Conservation (phyloP, 2,113 vertebrate species). For the Ploceus nigricollis region DNA sequence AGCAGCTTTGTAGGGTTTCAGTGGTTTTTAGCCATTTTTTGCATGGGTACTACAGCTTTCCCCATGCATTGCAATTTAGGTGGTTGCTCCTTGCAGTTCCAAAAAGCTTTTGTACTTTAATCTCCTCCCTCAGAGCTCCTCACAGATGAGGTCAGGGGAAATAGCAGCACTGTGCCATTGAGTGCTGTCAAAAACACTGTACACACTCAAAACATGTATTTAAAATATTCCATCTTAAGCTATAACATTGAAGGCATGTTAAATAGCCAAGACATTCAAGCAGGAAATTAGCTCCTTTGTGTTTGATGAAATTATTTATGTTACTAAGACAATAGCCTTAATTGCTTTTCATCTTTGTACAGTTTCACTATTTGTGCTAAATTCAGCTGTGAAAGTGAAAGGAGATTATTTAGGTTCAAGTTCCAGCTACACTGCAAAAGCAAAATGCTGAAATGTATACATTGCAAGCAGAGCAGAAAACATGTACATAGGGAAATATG, state of each 20-base stretch:
- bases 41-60: neutral
- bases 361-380: conserved; percentile 2
- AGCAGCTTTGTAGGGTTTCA: neutral
- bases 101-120: neutral
- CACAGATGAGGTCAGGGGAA: neutral
- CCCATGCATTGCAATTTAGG: neutral
- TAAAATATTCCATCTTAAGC: neutral
- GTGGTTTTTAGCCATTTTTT: neutral
- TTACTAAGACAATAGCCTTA: neutral
- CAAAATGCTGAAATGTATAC: neutral
- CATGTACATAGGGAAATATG: neutral
- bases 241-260: neutral
- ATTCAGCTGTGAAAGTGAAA: neutral
- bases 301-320: neutral
- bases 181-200: neutral
- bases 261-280: neutral
- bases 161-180: neutral
- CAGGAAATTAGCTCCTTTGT: neutral
- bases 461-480: neutral
- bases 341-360: neutral
- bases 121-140: neutral
- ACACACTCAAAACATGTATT: neutral
- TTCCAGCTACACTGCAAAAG: neutral
- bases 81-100: neutral
- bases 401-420: neutral